Percentiles rank a stretch among this genome's conserved stretches.
phyloP scores from a whole-genome alignment of 2,888 invertebrate species.

The Acronicta psi region DNA sequence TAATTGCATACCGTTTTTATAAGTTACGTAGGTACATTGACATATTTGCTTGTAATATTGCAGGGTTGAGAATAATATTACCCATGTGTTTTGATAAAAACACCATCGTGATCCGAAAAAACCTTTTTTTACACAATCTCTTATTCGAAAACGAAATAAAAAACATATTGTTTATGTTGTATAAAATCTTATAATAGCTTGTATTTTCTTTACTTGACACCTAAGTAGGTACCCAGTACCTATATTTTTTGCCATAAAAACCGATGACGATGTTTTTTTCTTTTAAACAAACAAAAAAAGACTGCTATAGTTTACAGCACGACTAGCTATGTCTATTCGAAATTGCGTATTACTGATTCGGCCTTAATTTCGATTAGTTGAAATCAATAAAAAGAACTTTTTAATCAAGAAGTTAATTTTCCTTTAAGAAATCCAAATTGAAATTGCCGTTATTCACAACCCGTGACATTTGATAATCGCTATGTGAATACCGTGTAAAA shows the following conservation, averaged over 20 bases:
- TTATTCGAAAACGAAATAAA: constrained; percentile 27
- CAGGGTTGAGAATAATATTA: too few relatives aligned
- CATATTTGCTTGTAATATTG: too few relatives aligned
- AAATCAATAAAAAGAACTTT: constrained; percentile 51
- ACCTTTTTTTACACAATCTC: constrained; percentile 49
- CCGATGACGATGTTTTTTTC: constrained; percentile 1
- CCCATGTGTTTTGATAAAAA: too few relatives aligned
- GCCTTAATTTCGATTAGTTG: constrained; percentile 53
- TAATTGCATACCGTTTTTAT: too few relatives aligned
- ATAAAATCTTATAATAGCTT: constrained; percentile 27
- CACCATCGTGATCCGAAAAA: too few relatives aligned
- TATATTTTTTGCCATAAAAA: constrained; percentile 9
- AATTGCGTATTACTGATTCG: constrained; percentile 36
- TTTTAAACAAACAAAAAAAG: constrained; percentile 14
- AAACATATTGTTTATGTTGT: constrained; percentile 39
- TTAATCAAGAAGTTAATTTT: constrained; percentile 59
- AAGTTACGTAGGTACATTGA: too few relatives aligned
- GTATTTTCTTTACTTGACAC: constrained; percentile 3
- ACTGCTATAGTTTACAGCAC: constrained; percentile 6
- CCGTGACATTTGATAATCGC: constrained; percentile 59
- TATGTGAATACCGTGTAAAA: constrained; percentile 55
- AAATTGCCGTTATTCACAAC: constrained; percentile 51
- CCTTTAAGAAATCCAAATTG: constrained; percentile 55
- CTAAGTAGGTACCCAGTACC: background rate
- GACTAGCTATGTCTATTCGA: constrained; percentile 20